Evolutionary conservation across 92 coral and sea anemone genomes (phyloP).

Genomic region (Parazoanthus atlanticus): DNA sequence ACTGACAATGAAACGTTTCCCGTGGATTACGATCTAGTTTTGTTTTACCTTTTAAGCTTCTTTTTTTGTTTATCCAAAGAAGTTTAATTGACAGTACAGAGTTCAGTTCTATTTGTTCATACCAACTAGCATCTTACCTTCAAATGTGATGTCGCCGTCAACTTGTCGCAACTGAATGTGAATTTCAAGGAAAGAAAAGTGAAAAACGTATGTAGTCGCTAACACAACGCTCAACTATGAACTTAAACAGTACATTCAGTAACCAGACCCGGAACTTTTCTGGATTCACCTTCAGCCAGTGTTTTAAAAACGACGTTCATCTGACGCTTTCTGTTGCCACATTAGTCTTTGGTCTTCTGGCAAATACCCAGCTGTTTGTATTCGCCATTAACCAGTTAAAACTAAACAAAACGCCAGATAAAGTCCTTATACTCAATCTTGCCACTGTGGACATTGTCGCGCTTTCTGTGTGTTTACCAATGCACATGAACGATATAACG

Average conservation of each 20-base stretch:
- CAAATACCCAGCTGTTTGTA: neutral
- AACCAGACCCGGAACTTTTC: neutral
- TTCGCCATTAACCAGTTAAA: neutral
- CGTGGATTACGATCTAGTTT: no score
- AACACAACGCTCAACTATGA: neutral
- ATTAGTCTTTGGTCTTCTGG: neutral
- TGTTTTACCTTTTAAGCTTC: no score
- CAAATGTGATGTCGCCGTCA: neutral
- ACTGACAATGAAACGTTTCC: no score
- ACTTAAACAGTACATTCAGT: neutral
- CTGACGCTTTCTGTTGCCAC: neutral
- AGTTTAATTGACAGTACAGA: no score
- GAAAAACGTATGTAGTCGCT: neutral
- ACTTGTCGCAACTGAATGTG: neutral
- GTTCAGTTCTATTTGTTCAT: no score
- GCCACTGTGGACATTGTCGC: slow-evolving; percentile 1
- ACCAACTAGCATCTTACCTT: no score
- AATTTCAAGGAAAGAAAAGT: neutral
- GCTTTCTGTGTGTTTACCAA: neutral
- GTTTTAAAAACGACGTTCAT: neutral
- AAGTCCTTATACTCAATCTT: slow-evolving; percentile 8
- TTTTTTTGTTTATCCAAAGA: no score
- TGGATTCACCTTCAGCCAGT: neutral
- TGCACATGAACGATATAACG: neutral
- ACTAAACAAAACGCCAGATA: slow-evolving; percentile 2